Conservation (phyloP, 2,797 vertebrate species). For the Gouania willdenowi region DNA sequence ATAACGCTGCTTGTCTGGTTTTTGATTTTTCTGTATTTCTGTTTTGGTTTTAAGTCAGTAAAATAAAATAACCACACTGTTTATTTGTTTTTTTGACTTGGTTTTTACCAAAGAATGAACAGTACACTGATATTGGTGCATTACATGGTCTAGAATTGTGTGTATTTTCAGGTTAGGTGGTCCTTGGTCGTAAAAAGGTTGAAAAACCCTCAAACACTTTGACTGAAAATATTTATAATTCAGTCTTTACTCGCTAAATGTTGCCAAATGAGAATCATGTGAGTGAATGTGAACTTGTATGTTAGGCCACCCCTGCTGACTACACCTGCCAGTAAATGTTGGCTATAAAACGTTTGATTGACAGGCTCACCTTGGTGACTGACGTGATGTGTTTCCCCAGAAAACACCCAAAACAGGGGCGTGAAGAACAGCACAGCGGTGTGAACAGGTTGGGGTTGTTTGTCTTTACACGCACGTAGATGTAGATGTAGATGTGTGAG, state of each 20-base stretch:
- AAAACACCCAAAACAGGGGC: conserved; percentile 43
- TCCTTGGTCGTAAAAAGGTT: too few relatives aligned
- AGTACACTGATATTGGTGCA: too few relatives aligned
- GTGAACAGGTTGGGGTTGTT: conserved; percentile 41
- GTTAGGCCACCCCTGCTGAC: conserved; percentile 42
- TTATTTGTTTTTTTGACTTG: too few relatives aligned
- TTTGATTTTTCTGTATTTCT: too few relatives aligned
- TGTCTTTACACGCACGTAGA: not conserved
- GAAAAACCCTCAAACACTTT: too few relatives aligned
- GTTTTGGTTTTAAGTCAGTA: too few relatives aligned
- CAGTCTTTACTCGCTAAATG: conserved; percentile 8
- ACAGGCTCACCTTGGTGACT: conserved; percentile 22
- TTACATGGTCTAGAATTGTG: too few relatives aligned
- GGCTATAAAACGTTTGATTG: conserved; percentile 33
- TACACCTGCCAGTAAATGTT: conserved; percentile 39
- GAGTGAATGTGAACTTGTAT: conserved; percentile 5
- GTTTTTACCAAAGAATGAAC: too few relatives aligned
- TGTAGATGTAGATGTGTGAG: conserved; percentile 12
- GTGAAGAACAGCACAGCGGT: conserved; percentile 49
- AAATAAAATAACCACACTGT: too few relatives aligned
- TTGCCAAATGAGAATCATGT: conserved; percentile 3
- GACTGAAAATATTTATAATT: conserved; percentile 17
- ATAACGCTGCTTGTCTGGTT: too few relatives aligned
- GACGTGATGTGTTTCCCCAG: conserved; percentile 54
- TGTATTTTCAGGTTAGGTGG: too few relatives aligned